Percentiles rank a stretch among this genome's conserved stretches.
Evolutionary conservation across 2,797 vertebrate species (phyloP).

Genomic region (Fistularia tabacaria): DNA sequence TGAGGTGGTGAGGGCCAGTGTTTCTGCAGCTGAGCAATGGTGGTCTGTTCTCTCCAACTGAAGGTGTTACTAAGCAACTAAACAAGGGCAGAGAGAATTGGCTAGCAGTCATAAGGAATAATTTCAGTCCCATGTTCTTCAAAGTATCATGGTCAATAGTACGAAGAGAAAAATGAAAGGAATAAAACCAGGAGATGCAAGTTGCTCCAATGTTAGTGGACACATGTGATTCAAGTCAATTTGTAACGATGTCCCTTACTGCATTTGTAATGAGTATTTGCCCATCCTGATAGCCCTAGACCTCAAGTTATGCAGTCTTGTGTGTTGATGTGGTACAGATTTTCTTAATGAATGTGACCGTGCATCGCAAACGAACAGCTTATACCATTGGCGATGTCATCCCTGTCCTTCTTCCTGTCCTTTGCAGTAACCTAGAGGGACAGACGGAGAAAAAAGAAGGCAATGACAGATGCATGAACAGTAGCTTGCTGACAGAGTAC

Average conservation of each 20-base stretch:
- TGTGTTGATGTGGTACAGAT: background rate
- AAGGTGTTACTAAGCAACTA: slow-evolving; percentile 84
- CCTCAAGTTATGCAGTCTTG: slow-evolving; percentile 1
- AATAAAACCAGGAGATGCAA: slow-evolving; percentile 4
- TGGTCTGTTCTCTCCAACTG: slow-evolving; percentile 65
- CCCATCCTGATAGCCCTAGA: slow-evolving; percentile 7
- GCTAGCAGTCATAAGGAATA: slow-evolving; percentile 63
- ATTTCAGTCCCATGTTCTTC: slow-evolving; percentile 65
- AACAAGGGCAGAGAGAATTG: slow-evolving; percentile 70
- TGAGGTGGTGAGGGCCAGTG: slow-evolving; percentile 47
- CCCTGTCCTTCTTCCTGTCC: slow-evolving; percentile 65
- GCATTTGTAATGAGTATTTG: slow-evolving; percentile 7
- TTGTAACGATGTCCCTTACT: slow-evolving; percentile 7
- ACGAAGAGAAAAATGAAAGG: slow-evolving; percentile 31
- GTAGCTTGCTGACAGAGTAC: slow-evolving; percentile 46
- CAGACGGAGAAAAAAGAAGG: slow-evolving; percentile 26
- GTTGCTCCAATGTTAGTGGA: slow-evolving; percentile 4
- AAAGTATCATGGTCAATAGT: slow-evolving; percentile 47
- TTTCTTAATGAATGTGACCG: slow-evolving; percentile 11
- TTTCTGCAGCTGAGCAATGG: slow-evolving; percentile 61
- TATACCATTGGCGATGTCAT: slow-evolving; percentile 60
- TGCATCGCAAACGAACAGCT: slow-evolving; percentile 28
- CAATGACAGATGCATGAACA: slow-evolving; percentile 37
- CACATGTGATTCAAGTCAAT: slow-evolving; percentile 10
- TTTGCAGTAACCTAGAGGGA: slow-evolving; percentile 72